Evolutionary conservation across 2,797 vertebrate genomes (phyloP).

Genomic region (Pampus argenteus): DNA sequence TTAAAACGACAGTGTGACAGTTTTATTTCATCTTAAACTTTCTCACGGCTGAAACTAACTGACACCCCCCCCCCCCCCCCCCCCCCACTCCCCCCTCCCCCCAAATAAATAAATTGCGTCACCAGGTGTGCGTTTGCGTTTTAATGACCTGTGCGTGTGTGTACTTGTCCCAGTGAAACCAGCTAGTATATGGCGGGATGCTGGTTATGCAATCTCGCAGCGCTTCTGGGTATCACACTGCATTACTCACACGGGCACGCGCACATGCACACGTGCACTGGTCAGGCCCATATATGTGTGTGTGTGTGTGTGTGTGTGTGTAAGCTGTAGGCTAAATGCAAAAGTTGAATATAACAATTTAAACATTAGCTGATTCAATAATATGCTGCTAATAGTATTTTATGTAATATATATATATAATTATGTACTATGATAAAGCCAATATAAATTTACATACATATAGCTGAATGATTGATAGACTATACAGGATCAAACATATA

Average conservation of each 20-base stretch:
- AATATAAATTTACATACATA: too few relatives aligned
- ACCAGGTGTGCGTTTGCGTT: neutral
- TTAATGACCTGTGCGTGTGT: neutral
- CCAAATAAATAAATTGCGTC: neutral
- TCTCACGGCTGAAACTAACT: neutral
- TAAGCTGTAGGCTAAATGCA: neutral
- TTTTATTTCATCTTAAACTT: too few relatives aligned
- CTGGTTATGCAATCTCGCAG: conserved; percentile 42
- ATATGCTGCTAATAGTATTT: too few relatives aligned
- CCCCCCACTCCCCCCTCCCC: neutral
- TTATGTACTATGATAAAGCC: too few relatives aligned
- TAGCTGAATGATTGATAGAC: too few relatives aligned
- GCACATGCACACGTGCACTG: neutral
- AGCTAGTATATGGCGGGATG: conserved; percentile 6
- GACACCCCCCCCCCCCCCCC: neutral
- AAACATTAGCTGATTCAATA: too few relatives aligned
- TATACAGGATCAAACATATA: too few relatives aligned
- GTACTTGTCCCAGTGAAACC: conserved; percentile 11
- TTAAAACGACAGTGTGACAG: too few relatives aligned
- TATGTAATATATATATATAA: too few relatives aligned
- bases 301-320: neutral
- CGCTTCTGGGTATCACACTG: conserved; percentile 53
- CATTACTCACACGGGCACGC: conserved; percentile 31
- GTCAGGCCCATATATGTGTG: conserved; percentile 4
- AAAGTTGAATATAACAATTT: neutral